Evolutionary conservation across 2,113 vertebrate genomes (phyloP), one percentile per base, ranked within the genome.

Genomic region (Taxidea taxus): DNA sequence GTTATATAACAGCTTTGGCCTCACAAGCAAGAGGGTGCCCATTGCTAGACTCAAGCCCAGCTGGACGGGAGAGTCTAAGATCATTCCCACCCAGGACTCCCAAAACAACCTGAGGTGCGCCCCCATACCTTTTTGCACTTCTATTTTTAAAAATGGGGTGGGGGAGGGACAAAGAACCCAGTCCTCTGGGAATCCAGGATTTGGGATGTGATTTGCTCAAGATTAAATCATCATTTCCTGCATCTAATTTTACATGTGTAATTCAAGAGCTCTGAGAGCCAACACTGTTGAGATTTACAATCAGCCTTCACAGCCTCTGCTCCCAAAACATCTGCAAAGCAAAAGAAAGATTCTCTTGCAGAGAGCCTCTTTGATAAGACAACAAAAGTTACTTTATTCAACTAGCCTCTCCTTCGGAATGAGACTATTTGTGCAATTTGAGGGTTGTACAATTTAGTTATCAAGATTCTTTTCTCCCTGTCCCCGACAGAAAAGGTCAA

Each of bases 371-470:
- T 44, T 31, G 6, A 37, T 34, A 72, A 84, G 91, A 66, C 75
- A 97, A 94, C 86, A 83, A 29, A 95, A 95, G 27, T 27, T 39
- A 16, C 91, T 90, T 72, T 42, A 62, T 64, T 95, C 97, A 70
- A 93, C 5, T 0, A 11, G 82, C 90, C 92, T 27, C 25, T 97
- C 93, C 90, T 78, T 94, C 0, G 2, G 72, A 92, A 74, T 92
- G 86, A 96, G 94, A 92, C 90, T 60, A 25, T 95, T 97, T 93
- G 89, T 56, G 78, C 90, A 95, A 68, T 78, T 49, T 15, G 83
- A 92, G 83, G 18, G 83, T 37, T 94, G 21, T 88, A 21, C 10
- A 1, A 95, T 97, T 77, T 3, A 4, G 75, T 87, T 92, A 25
- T 0, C 20, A 7, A 78, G 95, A 89, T 56, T 37, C n/a, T 85